Percentiles rank a stretch among this genome's conserved stretches.
Evolutionary conservation across 30 jellyfish, hydroid and myxozoan genomes (phyloP).

Genomic region (Cassiopea xamachana): DNA sequence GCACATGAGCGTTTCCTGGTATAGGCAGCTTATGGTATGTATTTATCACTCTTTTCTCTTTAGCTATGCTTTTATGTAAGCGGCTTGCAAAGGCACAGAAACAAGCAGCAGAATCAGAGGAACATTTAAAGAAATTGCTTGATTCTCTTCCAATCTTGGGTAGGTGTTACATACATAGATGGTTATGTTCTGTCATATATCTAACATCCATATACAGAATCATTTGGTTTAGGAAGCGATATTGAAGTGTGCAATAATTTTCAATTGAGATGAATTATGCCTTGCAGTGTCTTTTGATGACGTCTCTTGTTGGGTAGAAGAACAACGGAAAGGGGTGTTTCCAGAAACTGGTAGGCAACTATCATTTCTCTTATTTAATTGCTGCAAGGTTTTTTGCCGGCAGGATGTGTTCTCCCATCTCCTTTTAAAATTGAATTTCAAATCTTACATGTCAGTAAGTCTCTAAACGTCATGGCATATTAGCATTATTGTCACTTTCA

Average conservation of each 20-base stretch:
- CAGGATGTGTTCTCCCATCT: not conserved
- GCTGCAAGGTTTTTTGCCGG: not conserved
- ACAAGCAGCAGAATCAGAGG: not conserved
- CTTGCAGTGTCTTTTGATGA: not conserved
- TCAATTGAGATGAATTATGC: not conserved
- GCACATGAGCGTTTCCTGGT: not conserved
- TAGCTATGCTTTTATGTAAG: not conserved
- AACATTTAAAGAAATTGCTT: not conserved
- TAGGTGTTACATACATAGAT: not conserved
- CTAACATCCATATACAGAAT: too few species aligned
- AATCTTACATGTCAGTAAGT: not conserved
- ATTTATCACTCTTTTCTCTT: not conserved
- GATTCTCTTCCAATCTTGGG: not conserved
- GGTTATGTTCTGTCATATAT: not conserved
- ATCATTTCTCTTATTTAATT: not conserved
- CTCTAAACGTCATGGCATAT: not conserved
- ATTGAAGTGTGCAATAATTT: too few species aligned
- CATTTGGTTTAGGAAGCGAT: too few species aligned
- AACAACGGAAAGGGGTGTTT: not conserved
- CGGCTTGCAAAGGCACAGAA: not conserved
- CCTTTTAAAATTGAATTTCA: not conserved
- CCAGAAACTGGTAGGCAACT: not conserved
- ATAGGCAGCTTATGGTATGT: not conserved
- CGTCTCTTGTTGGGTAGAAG: not conserved
- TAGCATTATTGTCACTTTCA: not conserved